These are phyloP conservation scores for Trachelipus rathkii DNA, from an alignment of 1,140 invertebrate genomes.

Conservation along the genomic window DNA sequence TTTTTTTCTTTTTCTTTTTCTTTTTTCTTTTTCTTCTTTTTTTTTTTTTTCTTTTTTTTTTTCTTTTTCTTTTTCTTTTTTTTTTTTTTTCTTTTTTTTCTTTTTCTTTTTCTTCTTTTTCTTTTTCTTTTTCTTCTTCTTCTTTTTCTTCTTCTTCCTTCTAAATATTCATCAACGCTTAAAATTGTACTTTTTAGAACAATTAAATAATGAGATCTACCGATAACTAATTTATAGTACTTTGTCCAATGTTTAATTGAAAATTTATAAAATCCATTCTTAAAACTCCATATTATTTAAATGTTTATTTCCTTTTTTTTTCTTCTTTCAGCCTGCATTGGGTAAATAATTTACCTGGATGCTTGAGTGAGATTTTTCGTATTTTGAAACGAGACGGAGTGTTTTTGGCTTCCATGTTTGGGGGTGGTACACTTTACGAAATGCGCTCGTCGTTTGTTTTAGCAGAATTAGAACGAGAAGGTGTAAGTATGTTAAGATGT, in stretches of 20 bases:
- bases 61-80: no score
- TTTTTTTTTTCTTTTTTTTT: no score
- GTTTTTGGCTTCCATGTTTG: constrained; percentile 89
- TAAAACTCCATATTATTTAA: neutral
- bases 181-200: no score
- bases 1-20: no score
- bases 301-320: constrained; percentile 6
- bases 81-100: no score
- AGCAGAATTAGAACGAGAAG: constrained; percentile 86
- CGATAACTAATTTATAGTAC: no score
- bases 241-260: neutral
- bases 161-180: no score
- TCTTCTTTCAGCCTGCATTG: constrained; percentile 73
- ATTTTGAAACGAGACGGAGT: constrained; percentile 83
- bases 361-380: constrained; percentile 61
- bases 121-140: no score
- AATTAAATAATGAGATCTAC: no score
- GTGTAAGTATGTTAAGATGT: constrained; percentile 51
- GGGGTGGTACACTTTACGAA: constrained; percentile 93
- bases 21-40: no score
- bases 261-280: neutral
- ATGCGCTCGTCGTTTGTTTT: constrained; percentile 85
- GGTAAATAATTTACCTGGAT: constrained; percentile 93
- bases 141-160: no score
- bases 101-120: no score